Evolutionary conservation across 2,113 vertebrate species (phyloP).

Genomic region (Eira barbara): DNA sequence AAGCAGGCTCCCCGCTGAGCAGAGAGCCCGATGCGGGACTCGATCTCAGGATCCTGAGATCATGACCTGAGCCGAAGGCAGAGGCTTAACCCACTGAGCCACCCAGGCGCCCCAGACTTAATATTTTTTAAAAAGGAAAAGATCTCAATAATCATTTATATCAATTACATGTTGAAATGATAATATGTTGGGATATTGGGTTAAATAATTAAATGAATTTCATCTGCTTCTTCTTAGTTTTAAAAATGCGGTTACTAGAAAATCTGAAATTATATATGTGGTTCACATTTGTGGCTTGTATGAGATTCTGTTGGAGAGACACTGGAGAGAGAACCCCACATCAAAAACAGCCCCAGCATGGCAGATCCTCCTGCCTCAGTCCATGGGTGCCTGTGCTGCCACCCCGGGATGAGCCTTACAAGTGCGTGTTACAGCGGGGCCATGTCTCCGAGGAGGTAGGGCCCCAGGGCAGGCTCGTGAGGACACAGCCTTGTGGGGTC

Average conservation of each 20-base stretch:
- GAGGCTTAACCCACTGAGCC: too few relatives aligned
- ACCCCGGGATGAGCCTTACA: background rate
- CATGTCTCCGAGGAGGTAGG: background rate
- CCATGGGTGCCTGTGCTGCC: fast-evolving
- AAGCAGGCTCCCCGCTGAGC: too few relatives aligned
- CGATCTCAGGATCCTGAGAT: too few relatives aligned
- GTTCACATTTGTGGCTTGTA: background rate
- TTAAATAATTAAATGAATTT: background rate
- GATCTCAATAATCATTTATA: background rate
- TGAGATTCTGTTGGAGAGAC: background rate
- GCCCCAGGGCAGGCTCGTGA: fast-evolving
- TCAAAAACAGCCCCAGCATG: background rate
- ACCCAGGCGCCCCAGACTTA: background rate
- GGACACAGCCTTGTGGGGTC: background rate
- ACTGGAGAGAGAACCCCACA: background rate
- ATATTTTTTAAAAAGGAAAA: background rate
- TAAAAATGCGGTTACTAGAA: background rate
- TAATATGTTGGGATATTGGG: background rate
- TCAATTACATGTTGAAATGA: background rate
- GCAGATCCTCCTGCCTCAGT: background rate
- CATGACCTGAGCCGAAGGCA: too few relatives aligned
- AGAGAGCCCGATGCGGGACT: too few relatives aligned
- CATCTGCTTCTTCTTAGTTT: background rate
- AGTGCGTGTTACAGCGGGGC: background rate
- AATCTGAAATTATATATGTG: background rate